A percentile compares a stretch with the other conserved stretches of the same genome.
Conservation (phyloP, 2,888 invertebrate genomes). For the Gisinianus flammeolus region DNA sequence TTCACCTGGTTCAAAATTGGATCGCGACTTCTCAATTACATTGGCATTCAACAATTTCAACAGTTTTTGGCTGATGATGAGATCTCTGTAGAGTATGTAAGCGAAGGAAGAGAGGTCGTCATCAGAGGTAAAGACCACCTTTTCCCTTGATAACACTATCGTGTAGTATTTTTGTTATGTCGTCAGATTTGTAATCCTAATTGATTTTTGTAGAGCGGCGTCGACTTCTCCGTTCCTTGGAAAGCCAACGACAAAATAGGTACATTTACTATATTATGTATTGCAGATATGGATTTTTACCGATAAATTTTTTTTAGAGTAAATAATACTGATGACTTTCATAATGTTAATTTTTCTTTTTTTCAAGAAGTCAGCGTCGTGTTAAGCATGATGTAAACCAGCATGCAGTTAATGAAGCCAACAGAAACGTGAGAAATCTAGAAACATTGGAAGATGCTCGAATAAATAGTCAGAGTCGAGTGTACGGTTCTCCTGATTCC, state of each 20-base stretch:
- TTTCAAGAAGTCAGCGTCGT: constrained; percentile 24
- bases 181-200: neutral
- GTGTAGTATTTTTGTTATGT: constrained; percentile 2
- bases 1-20: constrained; percentile 95
- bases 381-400: constrained; percentile 32
- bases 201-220: constrained; percentile 56
- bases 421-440: constrained; percentile 26
- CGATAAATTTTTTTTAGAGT: no score
- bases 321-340: no score
- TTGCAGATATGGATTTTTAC: no score
- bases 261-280: no score
- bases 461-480: constrained; percentile 36
- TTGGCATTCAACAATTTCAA: constrained; percentile 97
- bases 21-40: constrained; percentile 82
- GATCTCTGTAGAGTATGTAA: constrained; percentile 89
- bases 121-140: constrained; percentile 72
- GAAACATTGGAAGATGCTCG: constrained; percentile 36
- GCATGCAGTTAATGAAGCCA: constrained; percentile 39
- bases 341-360: no score
- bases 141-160: no score
- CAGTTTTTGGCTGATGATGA: constrained; percentile 77
- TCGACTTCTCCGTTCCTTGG: constrained; percentile 56
- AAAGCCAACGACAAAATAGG: constrained; percentile 33
- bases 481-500: constrained; percentile 41
- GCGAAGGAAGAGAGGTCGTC: constrained; percentile 90